phyloP scores from a whole-genome alignment of 2,888 invertebrate species.

The Sinohyriopsis cumingii region DNA sequence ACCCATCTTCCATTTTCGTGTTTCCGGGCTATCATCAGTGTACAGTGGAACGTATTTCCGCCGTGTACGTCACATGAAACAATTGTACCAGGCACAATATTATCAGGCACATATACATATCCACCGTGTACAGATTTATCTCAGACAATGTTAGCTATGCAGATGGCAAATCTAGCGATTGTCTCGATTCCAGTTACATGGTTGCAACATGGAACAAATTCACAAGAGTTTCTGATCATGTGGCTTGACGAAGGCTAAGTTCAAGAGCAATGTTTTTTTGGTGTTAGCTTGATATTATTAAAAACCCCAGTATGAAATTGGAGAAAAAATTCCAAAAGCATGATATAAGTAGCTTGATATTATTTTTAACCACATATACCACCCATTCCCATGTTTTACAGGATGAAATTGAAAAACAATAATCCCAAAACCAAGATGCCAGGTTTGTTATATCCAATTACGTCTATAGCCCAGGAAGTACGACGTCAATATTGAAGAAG shows the following conservation, averaged over 20 bases:
- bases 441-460: no score
- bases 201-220: slow-evolving; percentile 4
- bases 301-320: neutral
- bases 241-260: slow-evolving; percentile 5
- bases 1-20: neutral
- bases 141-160: no score
- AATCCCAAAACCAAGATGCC: no score
- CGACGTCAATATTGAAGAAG: no score
- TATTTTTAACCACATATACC: no score
- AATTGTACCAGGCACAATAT: neutral
- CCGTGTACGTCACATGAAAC: slow-evolving; percentile 5
- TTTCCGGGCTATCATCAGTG: slow-evolving; percentile 6
- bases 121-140: no score
- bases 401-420: no score
- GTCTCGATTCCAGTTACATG: neutral
- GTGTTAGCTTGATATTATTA: slow-evolving; percentile 3
- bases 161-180: no score
- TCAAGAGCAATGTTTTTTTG: slow-evolving; percentile 6
- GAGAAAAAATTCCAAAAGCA: no score
- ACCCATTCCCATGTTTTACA: no score
- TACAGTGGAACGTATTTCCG: slow-evolving; percentile 3
- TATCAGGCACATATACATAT: neutral
- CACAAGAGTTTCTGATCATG: slow-evolving; percentile 3
- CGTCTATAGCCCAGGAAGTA: no score
- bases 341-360: no score